These are phyloP conservation scores for Helicolenus hilgendorfi DNA, from an alignment of 2,797 vertebrate species.

Conservation along the genomic window DNA sequence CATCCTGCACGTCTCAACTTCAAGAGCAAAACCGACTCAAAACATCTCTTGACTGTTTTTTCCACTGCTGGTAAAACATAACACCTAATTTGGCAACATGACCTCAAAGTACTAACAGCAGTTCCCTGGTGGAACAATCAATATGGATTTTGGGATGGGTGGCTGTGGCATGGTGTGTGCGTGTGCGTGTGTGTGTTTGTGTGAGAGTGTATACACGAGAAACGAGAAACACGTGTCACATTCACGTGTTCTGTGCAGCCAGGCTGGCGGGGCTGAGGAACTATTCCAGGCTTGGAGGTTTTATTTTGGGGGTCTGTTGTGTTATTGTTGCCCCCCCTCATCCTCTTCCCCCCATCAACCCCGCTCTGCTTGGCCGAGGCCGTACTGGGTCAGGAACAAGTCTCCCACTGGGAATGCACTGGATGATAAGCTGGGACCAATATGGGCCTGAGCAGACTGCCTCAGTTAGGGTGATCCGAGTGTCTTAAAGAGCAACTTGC, in stretches of 20 bases:
- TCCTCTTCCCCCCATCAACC: conserved; percentile 24
- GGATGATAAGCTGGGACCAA: conserved; percentile 3
- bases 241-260: conserved; percentile 69
- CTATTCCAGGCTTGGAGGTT: conserved; percentile 75
- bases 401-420: conserved; percentile 15
- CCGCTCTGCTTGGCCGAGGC: conserved; percentile 34
- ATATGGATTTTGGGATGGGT: conserved; percentile 55
- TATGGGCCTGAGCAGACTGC: neutral
- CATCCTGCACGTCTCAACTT: neutral
- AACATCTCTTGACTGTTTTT: neutral
- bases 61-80: conserved; percentile 15
- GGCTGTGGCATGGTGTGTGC: conserved; percentile 11
- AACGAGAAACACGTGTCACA: conserved; percentile 71
- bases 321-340: conserved; percentile 64
- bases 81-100: conserved; percentile 3
- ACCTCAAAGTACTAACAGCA: conserved; percentile 23
- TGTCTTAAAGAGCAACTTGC: neutral
- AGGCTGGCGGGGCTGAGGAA: conserved; percentile 62
- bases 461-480: neutral
- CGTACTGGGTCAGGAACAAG: neutral
- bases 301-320: conserved; percentile 81
- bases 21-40: neutral
- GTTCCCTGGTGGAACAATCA: conserved; percentile 66
- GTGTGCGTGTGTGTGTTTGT: neutral
- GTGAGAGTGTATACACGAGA: conserved; percentile 15